These are phyloP conservation scores for Nestor notabilis DNA, from an alignment of 2,113 vertebrate genomes.

Conservation along the genomic window DNA sequence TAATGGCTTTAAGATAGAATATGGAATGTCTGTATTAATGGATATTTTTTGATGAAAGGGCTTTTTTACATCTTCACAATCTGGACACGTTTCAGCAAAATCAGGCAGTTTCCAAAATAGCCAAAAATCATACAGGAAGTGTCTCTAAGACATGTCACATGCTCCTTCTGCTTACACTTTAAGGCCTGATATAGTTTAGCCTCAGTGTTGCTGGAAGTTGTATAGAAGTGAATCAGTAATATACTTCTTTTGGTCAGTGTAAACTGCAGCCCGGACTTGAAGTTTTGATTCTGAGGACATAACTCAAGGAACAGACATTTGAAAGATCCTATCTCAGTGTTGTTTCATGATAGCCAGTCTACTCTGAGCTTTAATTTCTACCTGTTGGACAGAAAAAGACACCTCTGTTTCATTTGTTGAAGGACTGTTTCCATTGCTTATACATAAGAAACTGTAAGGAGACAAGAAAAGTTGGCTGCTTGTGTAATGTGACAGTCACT, in stretches of 20 bases:
- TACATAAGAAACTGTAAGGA: neutral
- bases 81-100: neutral
- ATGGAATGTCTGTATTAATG: neutral
- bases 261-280: fast-evolving
- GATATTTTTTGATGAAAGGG: neutral
- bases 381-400: neutral
- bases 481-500: neutral
- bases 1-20: neutral
- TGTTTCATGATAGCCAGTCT: neutral
- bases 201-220: neutral
- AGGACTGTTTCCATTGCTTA: neutral
- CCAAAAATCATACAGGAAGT: neutral
- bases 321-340: neutral
- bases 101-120: neutral
- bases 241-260: neutral
- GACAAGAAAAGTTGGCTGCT: neutral
- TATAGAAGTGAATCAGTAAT: neutral
- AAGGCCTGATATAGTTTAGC: neutral
- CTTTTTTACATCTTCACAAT: neutral
- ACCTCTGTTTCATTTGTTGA: neutral
- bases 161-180: neutral
- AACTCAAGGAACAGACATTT: neutral
- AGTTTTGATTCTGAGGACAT: neutral
- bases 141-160: neutral
- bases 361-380: neutral